phyloP scores from a whole-genome alignment of 2,113 vertebrate genomes.

The Pitta sordida region DNA sequence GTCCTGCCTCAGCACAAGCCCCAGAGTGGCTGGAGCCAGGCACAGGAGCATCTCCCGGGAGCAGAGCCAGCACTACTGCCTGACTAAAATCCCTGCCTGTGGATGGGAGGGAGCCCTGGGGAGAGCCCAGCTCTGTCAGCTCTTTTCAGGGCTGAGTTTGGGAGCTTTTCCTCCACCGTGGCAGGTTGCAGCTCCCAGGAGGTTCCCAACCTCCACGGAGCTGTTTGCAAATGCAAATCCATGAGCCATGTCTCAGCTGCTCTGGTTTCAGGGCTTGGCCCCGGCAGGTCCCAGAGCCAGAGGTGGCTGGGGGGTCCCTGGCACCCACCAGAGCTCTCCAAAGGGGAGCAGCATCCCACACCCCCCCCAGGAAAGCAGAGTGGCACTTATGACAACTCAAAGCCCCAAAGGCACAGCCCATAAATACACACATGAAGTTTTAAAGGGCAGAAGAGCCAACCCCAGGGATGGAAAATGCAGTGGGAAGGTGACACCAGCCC shows the following conservation, averaged over 20 bases:
- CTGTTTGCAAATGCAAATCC: background rate
- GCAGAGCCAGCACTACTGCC: background rate
- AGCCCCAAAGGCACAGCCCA: background rate
- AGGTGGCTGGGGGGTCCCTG: accelerated
- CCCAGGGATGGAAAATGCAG: background rate
- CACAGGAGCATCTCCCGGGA: background rate
- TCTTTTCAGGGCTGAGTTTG: background rate
- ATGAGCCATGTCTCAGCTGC: accelerated
- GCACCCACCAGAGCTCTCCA: background rate
- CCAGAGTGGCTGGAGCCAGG: background rate
- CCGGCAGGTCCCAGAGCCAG: accelerated
- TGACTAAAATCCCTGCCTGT: background rate
- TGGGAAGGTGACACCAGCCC: background rate
- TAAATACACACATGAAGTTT: accelerated
- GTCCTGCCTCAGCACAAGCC: background rate
- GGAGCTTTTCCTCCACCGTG: background rate
- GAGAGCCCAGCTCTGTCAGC: background rate
- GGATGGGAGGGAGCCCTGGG: background rate
- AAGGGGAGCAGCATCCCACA: background rate
- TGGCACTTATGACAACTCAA: background rate
- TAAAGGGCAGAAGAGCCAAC: background rate
- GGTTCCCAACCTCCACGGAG: background rate
- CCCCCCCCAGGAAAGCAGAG: background rate
- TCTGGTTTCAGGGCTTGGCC: background rate
- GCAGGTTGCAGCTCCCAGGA: background rate